phyloP scores from a whole-genome alignment of 2,113 vertebrate species.

The Lophius piscatorius region DNA sequence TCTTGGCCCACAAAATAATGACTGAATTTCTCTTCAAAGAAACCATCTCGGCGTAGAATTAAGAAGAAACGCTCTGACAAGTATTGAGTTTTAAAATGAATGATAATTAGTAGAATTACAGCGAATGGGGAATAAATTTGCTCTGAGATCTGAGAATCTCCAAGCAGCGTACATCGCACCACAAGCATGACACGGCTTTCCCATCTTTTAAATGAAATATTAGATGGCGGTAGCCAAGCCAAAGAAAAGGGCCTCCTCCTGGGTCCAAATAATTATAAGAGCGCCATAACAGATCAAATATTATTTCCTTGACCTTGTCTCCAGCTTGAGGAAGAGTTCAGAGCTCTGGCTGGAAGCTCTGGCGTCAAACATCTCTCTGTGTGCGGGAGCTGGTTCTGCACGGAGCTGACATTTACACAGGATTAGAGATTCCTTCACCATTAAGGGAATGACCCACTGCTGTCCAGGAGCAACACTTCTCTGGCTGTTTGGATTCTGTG shows the following conservation, averaged over 20 bases:
- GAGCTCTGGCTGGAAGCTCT: conserved; percentile 51
- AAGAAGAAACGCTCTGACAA: too few relatives aligned
- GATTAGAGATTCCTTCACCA: conserved; percentile 66
- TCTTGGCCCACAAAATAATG: too few relatives aligned
- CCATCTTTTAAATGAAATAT: conserved; percentile 71
- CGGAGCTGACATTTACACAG: conserved; percentile 65
- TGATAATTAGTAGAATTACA: conserved; percentile 29
- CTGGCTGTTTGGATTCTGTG: conserved; percentile 48
- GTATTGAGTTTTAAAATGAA: neutral
- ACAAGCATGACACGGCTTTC: conserved; percentile 49
- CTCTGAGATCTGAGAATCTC: conserved; percentile 36
- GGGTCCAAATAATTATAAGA: conserved; percentile 75
- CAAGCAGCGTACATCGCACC: conserved; percentile 30
- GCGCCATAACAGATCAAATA: conserved; percentile 74
- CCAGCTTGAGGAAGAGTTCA: conserved; percentile 62
- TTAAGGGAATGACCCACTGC: conserved; percentile 60
- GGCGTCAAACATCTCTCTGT: conserved; percentile 45
- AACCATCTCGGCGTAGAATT: too few relatives aligned
- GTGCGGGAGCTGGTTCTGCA: conserved; percentile 50
- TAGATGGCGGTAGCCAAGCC: conserved; percentile 62
- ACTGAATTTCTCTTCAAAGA: too few relatives aligned
- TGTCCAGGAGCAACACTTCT: conserved; percentile 52
- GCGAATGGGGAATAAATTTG: conserved; percentile 23
- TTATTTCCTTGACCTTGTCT: conserved; percentile 74
- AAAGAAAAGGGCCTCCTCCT: conserved; percentile 72